Percentiles rank a stretch among this genome's conserved stretches.
phyloP scores from a whole-genome alignment of 2,113 vertebrate species.

The Malurus cyaneus region DNA sequence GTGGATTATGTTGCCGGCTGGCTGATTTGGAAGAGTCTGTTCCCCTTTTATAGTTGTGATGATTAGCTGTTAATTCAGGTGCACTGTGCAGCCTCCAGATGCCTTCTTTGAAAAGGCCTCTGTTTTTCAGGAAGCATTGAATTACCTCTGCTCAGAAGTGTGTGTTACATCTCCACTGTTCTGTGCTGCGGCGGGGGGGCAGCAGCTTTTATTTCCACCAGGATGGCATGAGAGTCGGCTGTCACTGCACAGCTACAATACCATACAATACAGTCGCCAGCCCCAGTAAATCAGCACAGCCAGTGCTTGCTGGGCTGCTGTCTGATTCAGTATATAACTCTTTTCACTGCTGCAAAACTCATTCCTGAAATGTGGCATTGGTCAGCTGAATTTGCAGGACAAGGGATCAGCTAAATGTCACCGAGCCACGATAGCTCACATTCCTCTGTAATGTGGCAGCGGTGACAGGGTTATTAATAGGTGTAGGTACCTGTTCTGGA shows the following conservation, averaged over 20 bases:
- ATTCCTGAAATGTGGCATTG: not conserved
- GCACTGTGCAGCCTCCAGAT: not conserved
- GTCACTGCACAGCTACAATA: not conserved
- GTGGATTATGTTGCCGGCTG: not conserved
- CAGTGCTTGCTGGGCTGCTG: not conserved
- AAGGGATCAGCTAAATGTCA: slow-evolving; percentile 52
- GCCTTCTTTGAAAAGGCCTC: not conserved
- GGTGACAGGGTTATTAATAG: slow-evolving; percentile 28
- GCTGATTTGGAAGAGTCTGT: not conserved
- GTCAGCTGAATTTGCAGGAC: slow-evolving; percentile 32
- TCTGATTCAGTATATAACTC: not conserved
- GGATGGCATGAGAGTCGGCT: not conserved
- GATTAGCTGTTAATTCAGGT: slow-evolving; percentile 26
- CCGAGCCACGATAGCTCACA: not conserved
- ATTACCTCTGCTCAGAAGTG: not conserved
- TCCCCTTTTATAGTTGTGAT: not conserved
- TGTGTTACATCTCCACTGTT: not conserved
- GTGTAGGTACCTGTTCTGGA: slow-evolving; percentile 32
- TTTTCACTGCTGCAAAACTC: not conserved
- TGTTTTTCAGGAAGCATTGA: not conserved
- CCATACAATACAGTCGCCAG: not conserved
- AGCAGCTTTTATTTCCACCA: not conserved
- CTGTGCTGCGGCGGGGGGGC: not conserved
- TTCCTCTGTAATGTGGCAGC: not conserved
- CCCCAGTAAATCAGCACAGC: slow-evolving; percentile 16